Conservation (phyloP, 1,140 invertebrate genomes). For the Leptinotarsa undecemlineata region DNA sequence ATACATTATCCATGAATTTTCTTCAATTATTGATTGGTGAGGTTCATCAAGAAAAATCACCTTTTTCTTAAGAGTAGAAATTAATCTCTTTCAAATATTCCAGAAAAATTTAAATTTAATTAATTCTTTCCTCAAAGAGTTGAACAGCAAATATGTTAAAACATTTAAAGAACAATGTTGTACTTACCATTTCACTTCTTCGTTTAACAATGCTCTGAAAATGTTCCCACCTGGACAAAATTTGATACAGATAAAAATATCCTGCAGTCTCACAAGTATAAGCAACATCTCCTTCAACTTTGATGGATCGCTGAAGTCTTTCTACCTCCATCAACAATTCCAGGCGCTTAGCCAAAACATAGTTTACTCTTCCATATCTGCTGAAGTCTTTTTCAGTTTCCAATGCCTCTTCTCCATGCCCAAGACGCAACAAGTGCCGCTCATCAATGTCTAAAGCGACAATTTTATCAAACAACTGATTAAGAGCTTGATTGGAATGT, state of each 20-base stretch:
- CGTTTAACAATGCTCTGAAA: slow-evolving; percentile 72
- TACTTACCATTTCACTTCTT: slow-evolving; percentile 51
- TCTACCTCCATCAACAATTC: slow-evolving; percentile 91
- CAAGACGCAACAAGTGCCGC: slow-evolving; percentile 95
- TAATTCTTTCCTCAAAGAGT: too few species aligned
- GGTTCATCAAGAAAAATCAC: too few species aligned
- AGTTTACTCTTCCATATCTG: slow-evolving; percentile 97
- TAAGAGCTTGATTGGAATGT: slow-evolving; percentile 99
- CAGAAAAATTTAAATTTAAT: too few species aligned
- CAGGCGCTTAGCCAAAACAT: slow-evolving; percentile 91
- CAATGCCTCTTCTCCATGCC: slow-evolving; percentile 97
- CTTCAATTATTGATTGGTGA: too few species aligned
- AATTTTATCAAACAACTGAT: slow-evolving; percentile 99
- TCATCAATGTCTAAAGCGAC: slow-evolving; percentile 98
- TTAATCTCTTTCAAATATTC: too few species aligned
- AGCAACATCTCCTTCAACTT: slow-evolving; percentile 86
- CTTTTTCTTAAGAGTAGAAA: too few species aligned
- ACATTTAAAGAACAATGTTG: background rate
- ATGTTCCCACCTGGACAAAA: slow-evolving; percentile 89
- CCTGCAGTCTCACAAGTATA: slow-evolving; percentile 99
- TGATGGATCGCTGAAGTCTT: slow-evolving; percentile 82
- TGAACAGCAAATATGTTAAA: too few species aligned
- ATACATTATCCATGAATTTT: too few species aligned
- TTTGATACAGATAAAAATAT: slow-evolving; percentile 86
- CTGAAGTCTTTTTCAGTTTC: slow-evolving; percentile 87